A percentile compares a stretch with the other conserved stretches of the same genome.
Conservation (phyloP, 1,140 invertebrate species). For the Galendromus occidentalis region DNA sequence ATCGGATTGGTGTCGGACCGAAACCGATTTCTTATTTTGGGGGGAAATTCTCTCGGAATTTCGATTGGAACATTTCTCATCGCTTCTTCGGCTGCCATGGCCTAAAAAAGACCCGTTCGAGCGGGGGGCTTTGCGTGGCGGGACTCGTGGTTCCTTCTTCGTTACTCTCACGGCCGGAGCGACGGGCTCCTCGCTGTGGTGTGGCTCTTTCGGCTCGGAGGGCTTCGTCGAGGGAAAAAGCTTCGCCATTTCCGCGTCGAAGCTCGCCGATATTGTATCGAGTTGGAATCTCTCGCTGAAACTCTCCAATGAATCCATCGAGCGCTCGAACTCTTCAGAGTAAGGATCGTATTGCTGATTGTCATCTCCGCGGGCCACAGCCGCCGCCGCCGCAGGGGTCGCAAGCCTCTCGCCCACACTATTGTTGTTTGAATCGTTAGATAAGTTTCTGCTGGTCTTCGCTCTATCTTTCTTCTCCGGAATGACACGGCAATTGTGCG, state of each 20-base stretch:
- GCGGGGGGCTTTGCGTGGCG: background rate
- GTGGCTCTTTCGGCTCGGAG: background rate
- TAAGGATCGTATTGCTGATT: background rate
- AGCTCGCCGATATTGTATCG: background rate
- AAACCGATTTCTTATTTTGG: too few species aligned
- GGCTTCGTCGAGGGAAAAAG: background rate
- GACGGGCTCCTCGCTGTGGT: too few species aligned
- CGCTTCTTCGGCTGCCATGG: slow-evolving; percentile 8
- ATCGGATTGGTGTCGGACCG: too few species aligned
- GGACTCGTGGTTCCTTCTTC: too few species aligned
- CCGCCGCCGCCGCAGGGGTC: too few species aligned
- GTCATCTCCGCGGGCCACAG: background rate
- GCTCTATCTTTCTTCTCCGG: background rate
- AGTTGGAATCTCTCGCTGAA: background rate
- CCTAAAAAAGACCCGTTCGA: background rate
- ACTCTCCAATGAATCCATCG: background rate
- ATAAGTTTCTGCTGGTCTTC: background rate
- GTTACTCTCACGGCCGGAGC: too few species aligned
- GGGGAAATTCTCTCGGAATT: too few species aligned
- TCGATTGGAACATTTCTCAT: background rate
- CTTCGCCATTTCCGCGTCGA: background rate
- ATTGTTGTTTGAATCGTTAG: background rate
- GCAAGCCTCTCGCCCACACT: background rate
- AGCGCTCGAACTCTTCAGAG: background rate
- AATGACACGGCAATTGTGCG: background rate